These are phyloP conservation scores for Gymnogyps californianus DNA, from an alignment of 2,113 vertebrate genomes.

Conservation along the genomic window DNA sequence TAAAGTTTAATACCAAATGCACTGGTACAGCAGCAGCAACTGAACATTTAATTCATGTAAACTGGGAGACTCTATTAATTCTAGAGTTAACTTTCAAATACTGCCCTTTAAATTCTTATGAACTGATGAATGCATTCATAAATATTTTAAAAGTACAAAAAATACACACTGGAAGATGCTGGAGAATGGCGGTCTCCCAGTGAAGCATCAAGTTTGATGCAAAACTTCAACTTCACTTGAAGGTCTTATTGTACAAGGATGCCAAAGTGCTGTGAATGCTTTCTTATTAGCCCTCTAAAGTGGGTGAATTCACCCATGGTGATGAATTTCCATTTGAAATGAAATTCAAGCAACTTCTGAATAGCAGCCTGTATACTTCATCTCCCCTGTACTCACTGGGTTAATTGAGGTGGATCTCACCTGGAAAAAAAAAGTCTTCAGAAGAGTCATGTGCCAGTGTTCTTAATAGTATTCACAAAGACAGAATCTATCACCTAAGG, in stretches of 20 bases:
- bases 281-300: background rate
- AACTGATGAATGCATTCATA: background rate
- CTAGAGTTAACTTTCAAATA: background rate
- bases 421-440: background rate
- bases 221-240: background rate
- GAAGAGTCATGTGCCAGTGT: background rate
- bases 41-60: background rate
- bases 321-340: slow-evolving; percentile 28
- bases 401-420: slow-evolving; percentile 57
- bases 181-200: background rate
- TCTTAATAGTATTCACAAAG: background rate
- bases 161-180: background rate
- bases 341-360: slow-evolving; percentile 1
- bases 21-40: background rate
- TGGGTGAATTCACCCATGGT: background rate
- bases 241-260: background rate
- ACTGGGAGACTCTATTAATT: background rate
- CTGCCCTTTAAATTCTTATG: background rate
- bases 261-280: background rate
- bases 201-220: background rate
- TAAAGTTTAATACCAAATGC: background rate
- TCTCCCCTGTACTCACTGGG: slow-evolving; percentile 8
- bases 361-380: background rate
- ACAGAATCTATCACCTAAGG: slow-evolving; percentile 28
- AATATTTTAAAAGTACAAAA: background rate